Conservation (phyloP, 2,113 vertebrate genomes). For the Neofelis nebulosa region DNA sequence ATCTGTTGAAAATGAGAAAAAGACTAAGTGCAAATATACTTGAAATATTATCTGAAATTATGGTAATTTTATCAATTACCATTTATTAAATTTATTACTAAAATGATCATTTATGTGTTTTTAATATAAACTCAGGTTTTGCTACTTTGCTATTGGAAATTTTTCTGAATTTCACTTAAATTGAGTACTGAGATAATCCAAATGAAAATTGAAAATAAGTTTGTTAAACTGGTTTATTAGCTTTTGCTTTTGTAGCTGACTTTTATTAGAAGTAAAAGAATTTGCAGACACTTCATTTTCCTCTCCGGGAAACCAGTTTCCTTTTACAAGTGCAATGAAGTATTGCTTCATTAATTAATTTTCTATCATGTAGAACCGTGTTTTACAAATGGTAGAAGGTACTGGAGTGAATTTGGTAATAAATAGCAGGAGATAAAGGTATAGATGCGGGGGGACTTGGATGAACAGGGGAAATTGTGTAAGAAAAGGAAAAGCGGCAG, state of each 20-base stretch:
- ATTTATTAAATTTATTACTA: slow-evolving; percentile 2
- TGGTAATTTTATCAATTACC: neutral
- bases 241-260: neutral
- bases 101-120: neutral
- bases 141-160: neutral
- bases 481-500: neutral
- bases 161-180: neutral
- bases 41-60: neutral
- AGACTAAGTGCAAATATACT: neutral
- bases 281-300: neutral
- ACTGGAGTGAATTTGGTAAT: neutral
- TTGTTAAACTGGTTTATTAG: neutral
- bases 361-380: neutral
- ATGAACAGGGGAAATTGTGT: neutral
- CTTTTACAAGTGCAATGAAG: neutral
- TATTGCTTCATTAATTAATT: neutral
- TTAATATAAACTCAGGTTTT: neutral
- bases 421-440: neutral
- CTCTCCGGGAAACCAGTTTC: neutral
- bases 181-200: neutral
- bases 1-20: neutral
- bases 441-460: neutral
- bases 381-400: neutral
- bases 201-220: neutral
- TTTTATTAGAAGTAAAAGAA: neutral